A percentile compares a stretch with the other conserved stretches of the same genome.
Conservation (phyloP, 2,113 vertebrate genomes). For the Dipodomys ordii region DNA sequence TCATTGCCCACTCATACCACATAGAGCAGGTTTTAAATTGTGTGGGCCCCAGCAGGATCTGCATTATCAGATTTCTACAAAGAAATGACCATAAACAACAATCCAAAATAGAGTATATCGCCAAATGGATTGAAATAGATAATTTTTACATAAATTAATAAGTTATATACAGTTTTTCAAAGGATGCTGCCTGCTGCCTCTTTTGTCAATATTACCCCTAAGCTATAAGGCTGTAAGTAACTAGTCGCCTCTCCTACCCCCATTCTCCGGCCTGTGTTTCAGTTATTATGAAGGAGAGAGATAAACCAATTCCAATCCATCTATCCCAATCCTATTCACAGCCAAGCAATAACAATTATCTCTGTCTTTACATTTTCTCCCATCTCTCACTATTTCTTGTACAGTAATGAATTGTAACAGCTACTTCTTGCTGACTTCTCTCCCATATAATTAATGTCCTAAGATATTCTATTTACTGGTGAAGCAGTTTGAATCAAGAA, state of each 20-base stretch:
- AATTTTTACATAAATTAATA: slow-evolving; percentile 34
- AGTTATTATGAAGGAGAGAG: slow-evolving; percentile 85
- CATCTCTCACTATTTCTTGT: slow-evolving; percentile 86
- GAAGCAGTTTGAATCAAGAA: slow-evolving; percentile 88
- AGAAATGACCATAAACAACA: background rate
- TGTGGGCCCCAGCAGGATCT: background rate
- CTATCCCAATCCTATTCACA: slow-evolving; percentile 85
- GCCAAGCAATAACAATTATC: slow-evolving; percentile 89
- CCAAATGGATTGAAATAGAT: background rate
- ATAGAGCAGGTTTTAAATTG: background rate
- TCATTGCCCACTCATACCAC: background rate
- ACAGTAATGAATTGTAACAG: slow-evolving; percentile 91
- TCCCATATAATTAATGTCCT: slow-evolving; percentile 90
- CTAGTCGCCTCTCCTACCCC: background rate
- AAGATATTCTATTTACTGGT: slow-evolving; percentile 90
- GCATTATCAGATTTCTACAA: background rate
- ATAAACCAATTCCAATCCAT: slow-evolving; percentile 88
- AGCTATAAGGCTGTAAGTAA: background rate
- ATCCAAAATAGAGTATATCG: background rate
- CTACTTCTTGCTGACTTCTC: slow-evolving; percentile 87
- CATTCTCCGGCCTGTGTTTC: slow-evolving; percentile 32
- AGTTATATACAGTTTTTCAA: background rate
- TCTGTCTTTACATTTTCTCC: slow-evolving; percentile 87
- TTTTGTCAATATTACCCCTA: slow-evolving; percentile 35
- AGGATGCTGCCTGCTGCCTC: background rate